These are phyloP conservation scores for Chitala chitala DNA, from an alignment of 2,113 vertebrate genomes.

Conservation along the genomic window DNA sequence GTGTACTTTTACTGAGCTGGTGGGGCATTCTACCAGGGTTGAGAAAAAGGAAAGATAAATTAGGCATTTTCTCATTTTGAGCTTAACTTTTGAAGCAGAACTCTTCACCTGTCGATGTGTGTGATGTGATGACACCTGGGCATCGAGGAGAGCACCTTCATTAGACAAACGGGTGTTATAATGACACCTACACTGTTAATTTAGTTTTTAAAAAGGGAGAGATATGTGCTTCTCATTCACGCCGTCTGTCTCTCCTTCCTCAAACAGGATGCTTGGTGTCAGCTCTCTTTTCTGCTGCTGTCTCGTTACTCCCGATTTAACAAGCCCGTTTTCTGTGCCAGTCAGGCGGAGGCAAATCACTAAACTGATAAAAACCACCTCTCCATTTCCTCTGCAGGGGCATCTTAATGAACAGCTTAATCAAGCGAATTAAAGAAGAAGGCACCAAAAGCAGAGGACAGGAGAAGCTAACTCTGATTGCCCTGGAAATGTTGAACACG, in stretches of 20 bases:
- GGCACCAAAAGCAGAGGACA: not conserved
- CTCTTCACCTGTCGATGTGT: not conserved
- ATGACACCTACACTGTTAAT: not conserved
- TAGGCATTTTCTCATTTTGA: not conserved
- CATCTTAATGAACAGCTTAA: constrained; percentile 17
- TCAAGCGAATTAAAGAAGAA: constrained; percentile 12
- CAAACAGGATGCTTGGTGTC: not conserved
- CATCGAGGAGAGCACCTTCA: not conserved
- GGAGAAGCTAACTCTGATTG: not conserved
- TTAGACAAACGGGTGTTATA: not conserved
- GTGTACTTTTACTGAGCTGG: not conserved
- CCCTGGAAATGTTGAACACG: not conserved
- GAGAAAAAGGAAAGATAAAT: not conserved
- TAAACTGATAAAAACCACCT: not conserved
- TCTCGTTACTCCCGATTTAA: not conserved
- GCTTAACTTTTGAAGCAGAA: not conserved
- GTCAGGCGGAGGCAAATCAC: not conserved
- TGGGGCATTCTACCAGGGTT: not conserved
- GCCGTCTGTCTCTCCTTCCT: not conserved
- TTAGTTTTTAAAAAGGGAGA: too few species aligned
- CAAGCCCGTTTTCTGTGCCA: not conserved
- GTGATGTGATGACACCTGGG: too few species aligned
- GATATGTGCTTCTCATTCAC: too few species aligned
- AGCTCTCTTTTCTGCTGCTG: not conserved
- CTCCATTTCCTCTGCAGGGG: not conserved